Percentiles rank a stretch among this genome's conserved stretches.
Evolutionary conservation across 2,113 vertebrate genomes (phyloP).

Genomic region (Mugil cephalus): DNA sequence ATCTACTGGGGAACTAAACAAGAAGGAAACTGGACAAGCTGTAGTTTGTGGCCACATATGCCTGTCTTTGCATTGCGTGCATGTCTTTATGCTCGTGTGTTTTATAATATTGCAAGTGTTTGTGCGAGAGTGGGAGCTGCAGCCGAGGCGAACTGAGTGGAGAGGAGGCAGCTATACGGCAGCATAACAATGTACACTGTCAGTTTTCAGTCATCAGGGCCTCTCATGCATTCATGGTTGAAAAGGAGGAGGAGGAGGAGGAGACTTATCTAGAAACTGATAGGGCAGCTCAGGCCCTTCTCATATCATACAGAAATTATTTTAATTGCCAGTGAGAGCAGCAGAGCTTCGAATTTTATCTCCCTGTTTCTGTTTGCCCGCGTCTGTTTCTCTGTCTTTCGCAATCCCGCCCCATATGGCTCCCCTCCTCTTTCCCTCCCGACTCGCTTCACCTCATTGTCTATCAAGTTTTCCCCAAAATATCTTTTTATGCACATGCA

Average conservation of each 20-base stretch:
- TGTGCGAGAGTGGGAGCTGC: conserved; percentile 18
- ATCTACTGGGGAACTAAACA: background rate
- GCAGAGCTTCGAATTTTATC: conserved; percentile 56
- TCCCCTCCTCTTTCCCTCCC: conserved; percentile 16
- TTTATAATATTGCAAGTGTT: background rate
- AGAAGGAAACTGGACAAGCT: conserved; percentile 8
- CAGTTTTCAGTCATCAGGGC: conserved; percentile 52
- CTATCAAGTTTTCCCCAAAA: conserved; percentile 49
- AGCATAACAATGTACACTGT: conserved; percentile 43
- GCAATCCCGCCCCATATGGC: conserved; percentile 28
- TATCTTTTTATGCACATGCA: conserved; percentile 48
- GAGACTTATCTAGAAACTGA: conserved; percentile 57
- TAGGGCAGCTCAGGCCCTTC: conserved; percentile 44
- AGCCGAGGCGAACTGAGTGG: conserved; percentile 17
- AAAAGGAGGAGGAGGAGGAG: conserved; percentile 27
- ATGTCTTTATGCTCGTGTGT: background rate
- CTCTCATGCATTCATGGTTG: conserved; percentile 36
- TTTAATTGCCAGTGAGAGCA: conserved; percentile 64
- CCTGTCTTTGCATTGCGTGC: background rate
- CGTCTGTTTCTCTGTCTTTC: conserved; percentile 34
- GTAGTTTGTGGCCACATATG: background rate
- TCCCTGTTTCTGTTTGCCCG: conserved; percentile 37
- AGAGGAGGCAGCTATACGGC: conserved; percentile 36
- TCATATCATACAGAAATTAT: conserved; percentile 67
- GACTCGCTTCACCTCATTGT: conserved; percentile 45